These are phyloP conservation scores for Gobionotothen gibberifrons DNA, from an alignment of 2,797 vertebrate species.

Conservation along the genomic window DNA sequence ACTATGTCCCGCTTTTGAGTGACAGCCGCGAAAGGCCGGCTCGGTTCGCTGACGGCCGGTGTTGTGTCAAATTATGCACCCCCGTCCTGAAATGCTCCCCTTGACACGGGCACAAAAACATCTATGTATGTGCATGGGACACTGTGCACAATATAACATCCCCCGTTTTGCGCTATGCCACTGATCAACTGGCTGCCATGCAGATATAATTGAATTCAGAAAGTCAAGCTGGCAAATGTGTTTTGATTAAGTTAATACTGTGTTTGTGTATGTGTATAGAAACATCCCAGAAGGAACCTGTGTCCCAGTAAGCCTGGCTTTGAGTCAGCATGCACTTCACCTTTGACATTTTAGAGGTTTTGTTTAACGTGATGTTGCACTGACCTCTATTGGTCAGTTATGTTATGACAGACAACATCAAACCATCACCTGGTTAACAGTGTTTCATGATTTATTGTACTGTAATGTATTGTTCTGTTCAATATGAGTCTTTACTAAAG, in stretches of 20 bases:
- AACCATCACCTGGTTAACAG: neutral
- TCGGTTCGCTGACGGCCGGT: too few relatives aligned
- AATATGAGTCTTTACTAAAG: neutral
- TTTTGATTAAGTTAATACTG: neutral
- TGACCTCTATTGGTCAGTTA: neutral
- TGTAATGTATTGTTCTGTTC: neutral
- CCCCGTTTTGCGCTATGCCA: neutral
- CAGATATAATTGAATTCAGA: neutral
- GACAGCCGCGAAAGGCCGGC: too few relatives aligned
- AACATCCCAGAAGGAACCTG: too few relatives aligned
- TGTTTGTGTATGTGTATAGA: too few relatives aligned
- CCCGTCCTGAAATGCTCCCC: too few relatives aligned
- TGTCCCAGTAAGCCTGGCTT: neutral
- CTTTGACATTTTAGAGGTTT: neutral
- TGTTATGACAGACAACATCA: neutral
- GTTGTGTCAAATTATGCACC: too few relatives aligned
- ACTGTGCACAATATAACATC: neutral
- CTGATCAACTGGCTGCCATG: neutral
- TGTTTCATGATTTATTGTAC: neutral
- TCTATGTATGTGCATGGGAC: too few relatives aligned
- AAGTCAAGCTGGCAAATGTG: neutral
- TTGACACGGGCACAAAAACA: too few relatives aligned
- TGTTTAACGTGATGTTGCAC: neutral
- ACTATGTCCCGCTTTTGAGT: too few relatives aligned
- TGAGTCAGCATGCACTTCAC: neutral